Evolutionary conservation across 2,888 invertebrate genomes (phyloP), one percentile per base, ranked within the genome.

Genomic region (Himalopsyche anomala): DNA sequence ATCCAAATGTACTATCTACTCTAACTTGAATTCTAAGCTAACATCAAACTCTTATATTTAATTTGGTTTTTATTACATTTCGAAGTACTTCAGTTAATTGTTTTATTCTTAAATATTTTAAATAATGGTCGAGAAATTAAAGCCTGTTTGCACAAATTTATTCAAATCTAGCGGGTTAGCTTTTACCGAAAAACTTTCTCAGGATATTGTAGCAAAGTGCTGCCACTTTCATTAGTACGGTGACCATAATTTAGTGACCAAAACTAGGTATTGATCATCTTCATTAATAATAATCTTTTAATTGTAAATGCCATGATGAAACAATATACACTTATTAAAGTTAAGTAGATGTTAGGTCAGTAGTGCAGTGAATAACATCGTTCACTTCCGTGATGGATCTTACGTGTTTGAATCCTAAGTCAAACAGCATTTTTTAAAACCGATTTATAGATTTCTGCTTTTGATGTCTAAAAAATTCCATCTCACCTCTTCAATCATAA

Each of bases 1-100:
- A 42, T 42, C 42, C 42, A 42, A 42, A 5, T 8, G 12, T 15
- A 15, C 19, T 19, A 62, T n/a, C n/a, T 19, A 62, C 5, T 19
- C 19, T 28, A 62, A 28, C 28, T 19, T 62, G 62, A 62, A 19
- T 19, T 62, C 62, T 19, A 28, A 19, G 62, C 62, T 19, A 62
- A 62, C 28, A 62, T n/a, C 5, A 6, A 19, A 19, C 62, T 19
- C 19, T 19, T 3, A 19, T 19, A 62, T 19, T 62, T 28, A n/a
- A 19, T 62, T 62, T 62, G 19, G 62, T 62, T 62, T 51, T n/a
- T 19, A 62, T 62, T 62, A 19, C 62, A 62, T 62, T 62, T 19
- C 15, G 62, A 62, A 62, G 62, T 11, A 28, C 6, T 62, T 15
- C 51, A 15, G 15, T 51, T 51, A 5, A 62, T 12, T 62, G 62